A percentile compares a stretch with the other conserved stretches of the same genome.
These are phyloP conservation scores for Bellardia bayeri DNA, from an alignment of 2,888 invertebrate species.

Conservation along the genomic window DNA sequence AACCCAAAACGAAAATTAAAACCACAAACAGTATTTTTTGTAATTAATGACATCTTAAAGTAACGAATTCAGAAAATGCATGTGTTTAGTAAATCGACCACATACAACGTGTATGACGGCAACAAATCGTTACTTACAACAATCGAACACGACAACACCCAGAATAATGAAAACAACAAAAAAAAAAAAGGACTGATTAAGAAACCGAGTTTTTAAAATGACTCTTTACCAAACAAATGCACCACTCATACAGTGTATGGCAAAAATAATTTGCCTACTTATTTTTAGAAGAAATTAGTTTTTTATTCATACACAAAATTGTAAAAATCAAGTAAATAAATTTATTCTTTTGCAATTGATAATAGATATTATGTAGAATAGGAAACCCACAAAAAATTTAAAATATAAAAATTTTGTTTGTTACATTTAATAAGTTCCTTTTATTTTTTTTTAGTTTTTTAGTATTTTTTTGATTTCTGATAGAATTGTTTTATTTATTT, in stretches of 20 bases:
- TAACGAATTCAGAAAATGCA: constrained; percentile 48
- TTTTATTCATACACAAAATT: too few relatives aligned
- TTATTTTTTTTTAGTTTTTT: too few relatives aligned
- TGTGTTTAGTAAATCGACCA: constrained; percentile 40
- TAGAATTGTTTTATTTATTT: too few relatives aligned
- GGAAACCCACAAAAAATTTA: too few relatives aligned
- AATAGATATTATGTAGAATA: too few relatives aligned
- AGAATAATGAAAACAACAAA: not conserved
- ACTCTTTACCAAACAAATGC: constrained; percentile 51
- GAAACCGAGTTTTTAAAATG: constrained; percentile 45
- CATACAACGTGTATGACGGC: constrained; percentile 28
- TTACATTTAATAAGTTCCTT: too few relatives aligned
- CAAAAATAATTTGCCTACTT: too few relatives aligned
- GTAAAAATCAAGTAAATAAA: too few relatives aligned
- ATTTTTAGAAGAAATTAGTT: too few relatives aligned
- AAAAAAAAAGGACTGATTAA: constrained; percentile 45
- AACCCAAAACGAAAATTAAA: not conserved
- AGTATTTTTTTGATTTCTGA: too few relatives aligned
- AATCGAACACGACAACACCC: not conserved
- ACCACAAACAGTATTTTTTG: not conserved
- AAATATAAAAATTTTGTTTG: too few relatives aligned
- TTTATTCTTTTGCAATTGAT: too few relatives aligned
- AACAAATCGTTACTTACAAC: constrained; percentile 3
- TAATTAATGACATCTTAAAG: constrained; percentile 23
- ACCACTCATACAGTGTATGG: constrained; percentile 37